A percentile compares a stretch with the other conserved stretches of the same genome.
These are phyloP conservation scores for Hydrozoanthus gracilis DNA, from an alignment of 92 coral and sea anemone species.

Conservation along the genomic window DNA sequence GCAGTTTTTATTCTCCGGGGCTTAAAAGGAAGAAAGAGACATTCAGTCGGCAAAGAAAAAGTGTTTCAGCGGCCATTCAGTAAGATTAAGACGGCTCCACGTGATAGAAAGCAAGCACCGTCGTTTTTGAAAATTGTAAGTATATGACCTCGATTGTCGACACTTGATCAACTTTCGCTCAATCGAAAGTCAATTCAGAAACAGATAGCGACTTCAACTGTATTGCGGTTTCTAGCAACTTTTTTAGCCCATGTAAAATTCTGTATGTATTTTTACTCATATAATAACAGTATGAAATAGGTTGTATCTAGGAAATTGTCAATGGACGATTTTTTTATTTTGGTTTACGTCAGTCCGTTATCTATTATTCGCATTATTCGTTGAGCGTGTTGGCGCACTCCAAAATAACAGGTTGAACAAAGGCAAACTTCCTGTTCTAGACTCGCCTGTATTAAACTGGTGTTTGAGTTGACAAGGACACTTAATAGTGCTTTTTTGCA, in stretches of 20 bases:
- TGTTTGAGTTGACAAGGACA: neutral
- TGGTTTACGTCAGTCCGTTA: neutral
- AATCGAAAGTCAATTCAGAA: neutral
- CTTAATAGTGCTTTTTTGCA: neutral
- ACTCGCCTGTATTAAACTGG: neutral
- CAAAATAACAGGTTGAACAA: constrained; percentile 34
- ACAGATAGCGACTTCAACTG: neutral
- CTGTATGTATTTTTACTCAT: too few relatives aligned
- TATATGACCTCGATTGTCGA: constrained; percentile 1
- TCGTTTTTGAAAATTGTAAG: constrained; percentile 14
- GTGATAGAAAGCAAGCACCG: neutral
- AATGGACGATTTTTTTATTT: too few relatives aligned
- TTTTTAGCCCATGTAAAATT: too few relatives aligned
- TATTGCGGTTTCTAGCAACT: too few relatives aligned
- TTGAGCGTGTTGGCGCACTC: neutral
- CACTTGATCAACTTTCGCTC: neutral
- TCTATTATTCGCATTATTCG: neutral
- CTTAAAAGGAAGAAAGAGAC: neutral
- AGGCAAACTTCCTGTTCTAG: constrained; percentile 19
- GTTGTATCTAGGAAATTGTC: too few relatives aligned
- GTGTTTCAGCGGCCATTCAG: constrained; percentile 32
- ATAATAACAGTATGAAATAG: too few relatives aligned
- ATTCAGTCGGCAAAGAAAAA: constrained; percentile 14
- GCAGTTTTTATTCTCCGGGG: too few relatives aligned
- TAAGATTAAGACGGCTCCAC: neutral